These are phyloP conservation scores for Crematogaster levior DNA, from an alignment of 2,888 invertebrate genomes.

Conservation along the genomic window DNA sequence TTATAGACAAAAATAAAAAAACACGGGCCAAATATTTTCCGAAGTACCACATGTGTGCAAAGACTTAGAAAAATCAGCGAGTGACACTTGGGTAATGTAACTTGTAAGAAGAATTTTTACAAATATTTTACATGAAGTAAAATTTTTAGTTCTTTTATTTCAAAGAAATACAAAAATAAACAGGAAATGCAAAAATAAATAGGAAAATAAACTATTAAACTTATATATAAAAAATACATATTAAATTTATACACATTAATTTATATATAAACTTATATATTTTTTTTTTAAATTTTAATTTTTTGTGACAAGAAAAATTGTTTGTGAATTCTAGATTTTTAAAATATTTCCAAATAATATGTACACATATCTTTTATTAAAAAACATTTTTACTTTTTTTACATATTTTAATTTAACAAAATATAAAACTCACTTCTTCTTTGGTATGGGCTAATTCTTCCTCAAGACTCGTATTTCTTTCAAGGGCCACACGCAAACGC, in stretches of 20 bases:
- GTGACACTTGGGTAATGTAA: no score
- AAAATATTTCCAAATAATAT: not conserved
- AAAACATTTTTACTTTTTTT: not conserved
- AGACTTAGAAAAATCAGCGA: no score
- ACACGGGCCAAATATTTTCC: no score
- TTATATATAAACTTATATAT: no score
- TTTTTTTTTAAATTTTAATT: no score
- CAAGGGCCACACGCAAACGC: slow-evolving; percentile 97
- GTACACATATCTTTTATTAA: not conserved
- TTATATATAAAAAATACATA: not conserved
- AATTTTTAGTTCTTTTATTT: not conserved
- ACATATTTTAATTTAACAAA: slow-evolving; percentile 3
- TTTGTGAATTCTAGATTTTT: not conserved
- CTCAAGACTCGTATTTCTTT: slow-evolving; percentile 97
- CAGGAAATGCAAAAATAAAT: no score
- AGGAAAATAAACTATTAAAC: not conserved
- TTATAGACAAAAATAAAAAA: no score
- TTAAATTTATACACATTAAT: no score
- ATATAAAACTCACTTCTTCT: slow-evolving; percentile 93
- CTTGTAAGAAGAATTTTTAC: no score
- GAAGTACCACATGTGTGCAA: no score
- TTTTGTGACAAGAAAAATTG: no score
- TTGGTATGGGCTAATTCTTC: slow-evolving; percentile 98
- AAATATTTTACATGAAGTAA: not conserved
- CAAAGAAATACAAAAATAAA: not conserved